phyloP scores from a whole-genome alignment of 2,888 invertebrate species.

The Tridacna crocea region DNA sequence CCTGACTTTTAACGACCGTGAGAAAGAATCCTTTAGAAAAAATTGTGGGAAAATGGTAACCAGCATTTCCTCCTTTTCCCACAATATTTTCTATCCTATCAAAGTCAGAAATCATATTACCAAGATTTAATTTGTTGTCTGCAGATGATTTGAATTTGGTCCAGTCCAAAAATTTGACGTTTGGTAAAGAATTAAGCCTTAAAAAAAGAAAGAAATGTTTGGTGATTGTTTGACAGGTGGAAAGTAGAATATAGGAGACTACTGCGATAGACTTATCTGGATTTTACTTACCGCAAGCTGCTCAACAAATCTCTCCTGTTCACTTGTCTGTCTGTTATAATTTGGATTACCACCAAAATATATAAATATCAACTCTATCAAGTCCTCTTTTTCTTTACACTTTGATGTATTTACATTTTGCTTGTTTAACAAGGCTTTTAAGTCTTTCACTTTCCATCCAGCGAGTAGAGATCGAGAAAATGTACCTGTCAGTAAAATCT shows the following conservation, averaged over 20 bases:
- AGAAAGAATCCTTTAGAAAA: too few species aligned
- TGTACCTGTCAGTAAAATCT: slow-evolving; percentile 73
- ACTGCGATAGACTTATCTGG: too few species aligned
- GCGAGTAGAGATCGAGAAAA: slow-evolving; percentile 77
- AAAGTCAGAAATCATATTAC: too few species aligned
- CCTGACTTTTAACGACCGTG: too few species aligned
- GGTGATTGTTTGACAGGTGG: too few species aligned
- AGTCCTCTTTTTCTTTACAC: slow-evolving; percentile 82
- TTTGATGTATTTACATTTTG: slow-evolving; percentile 76
- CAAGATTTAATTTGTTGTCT: not conserved
- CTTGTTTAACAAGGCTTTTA: slow-evolving; percentile 77
- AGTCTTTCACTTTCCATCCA: slow-evolving; percentile 79
- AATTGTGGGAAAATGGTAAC: too few species aligned
- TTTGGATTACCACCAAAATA: slow-evolving; percentile 61
- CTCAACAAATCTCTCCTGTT: slow-evolving; percentile 65
- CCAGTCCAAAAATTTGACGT: not conserved
- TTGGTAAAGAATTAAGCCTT: not conserved
- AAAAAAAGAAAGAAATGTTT: too few species aligned
- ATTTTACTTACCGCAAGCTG: slow-evolving; percentile 69
- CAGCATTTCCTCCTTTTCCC: not conserved
- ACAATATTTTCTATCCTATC: not conserved
- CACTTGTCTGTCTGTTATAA: slow-evolving; percentile 53
- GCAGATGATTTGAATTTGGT: not conserved
- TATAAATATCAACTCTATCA: slow-evolving; percentile 79
- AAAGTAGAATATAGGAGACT: too few species aligned